Percentiles rank a stretch among this genome's conserved stretches.
Evolutionary conservation across 2,888 invertebrate genomes (phyloP).

Genomic region (Suillia variegata): DNA sequence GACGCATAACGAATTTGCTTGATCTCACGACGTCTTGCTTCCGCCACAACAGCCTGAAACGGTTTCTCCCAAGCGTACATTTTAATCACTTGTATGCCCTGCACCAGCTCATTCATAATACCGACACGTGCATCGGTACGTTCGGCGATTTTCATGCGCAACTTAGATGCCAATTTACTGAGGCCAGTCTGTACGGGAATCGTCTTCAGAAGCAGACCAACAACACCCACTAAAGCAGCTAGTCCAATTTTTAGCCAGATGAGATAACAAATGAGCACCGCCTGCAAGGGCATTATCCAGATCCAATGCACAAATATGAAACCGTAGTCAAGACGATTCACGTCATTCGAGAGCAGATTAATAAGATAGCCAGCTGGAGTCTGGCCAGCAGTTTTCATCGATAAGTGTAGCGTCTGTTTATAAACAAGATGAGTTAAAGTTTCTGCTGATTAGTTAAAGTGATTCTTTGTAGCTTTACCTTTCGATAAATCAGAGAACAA

Average conservation of each 20-base stretch:
- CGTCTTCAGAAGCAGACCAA: conserved; percentile 75
- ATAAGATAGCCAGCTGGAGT: conserved; percentile 88
- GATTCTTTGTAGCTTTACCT: conserved; percentile 64
- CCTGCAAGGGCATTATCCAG: conserved; percentile 82
- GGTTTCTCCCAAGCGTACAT: conserved; percentile 97
- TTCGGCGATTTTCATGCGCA: conserved; percentile 78
- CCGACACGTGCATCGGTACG: conserved; percentile 89
- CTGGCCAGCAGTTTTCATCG: conserved; percentile 71
- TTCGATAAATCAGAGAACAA: conserved; percentile 71
- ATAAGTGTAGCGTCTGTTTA: conserved; percentile 73
- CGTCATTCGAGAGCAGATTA: conserved; percentile 92
- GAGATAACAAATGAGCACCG: conserved; percentile 71
- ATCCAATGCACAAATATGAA: conserved; percentile 84
- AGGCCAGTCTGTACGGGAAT: conserved; percentile 77
- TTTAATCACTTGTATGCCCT: conserved; percentile 93
- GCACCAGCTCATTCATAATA: conserved; percentile 93
- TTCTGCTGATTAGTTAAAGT: not conserved
- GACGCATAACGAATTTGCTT: conserved; percentile 68
- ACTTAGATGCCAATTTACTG: conserved; percentile 55
- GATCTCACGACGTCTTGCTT: conserved; percentile 74
- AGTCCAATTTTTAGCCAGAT: conserved; percentile 77
- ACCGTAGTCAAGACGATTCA: conserved; percentile 87
- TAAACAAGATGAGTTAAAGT: conserved; percentile 20
- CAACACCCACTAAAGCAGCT: conserved; percentile 78
- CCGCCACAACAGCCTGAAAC: conserved; percentile 80